phyloP scores from a whole-genome alignment of 2,113 vertebrate genomes.

The Gymnarchus niloticus region DNA sequence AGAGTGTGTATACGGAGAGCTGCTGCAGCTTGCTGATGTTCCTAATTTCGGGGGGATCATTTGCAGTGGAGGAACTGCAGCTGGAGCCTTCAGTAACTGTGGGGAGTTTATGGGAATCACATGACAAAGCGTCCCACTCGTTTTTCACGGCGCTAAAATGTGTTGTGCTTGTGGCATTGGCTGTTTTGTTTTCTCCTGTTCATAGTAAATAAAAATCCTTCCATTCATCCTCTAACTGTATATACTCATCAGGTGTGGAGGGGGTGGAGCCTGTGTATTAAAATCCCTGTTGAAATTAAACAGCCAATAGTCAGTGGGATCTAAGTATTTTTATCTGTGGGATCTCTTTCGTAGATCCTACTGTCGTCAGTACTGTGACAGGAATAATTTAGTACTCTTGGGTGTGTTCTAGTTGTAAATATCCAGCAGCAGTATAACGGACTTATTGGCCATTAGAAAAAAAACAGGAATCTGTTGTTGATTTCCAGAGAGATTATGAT shows the following conservation, averaged over 20 bases:
- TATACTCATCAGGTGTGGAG: too few relatives aligned
- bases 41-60: neutral
- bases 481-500: neutral
- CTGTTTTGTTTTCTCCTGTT: neutral
- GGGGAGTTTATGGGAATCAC: neutral
- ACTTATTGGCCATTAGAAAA: neutral
- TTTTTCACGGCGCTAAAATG: neutral
- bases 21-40: neutral
- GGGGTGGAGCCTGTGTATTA: too few relatives aligned
- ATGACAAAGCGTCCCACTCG: neutral
- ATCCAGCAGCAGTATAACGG: neutral
- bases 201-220: neutral
- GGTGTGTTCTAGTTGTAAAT: neutral
- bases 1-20: too few relatives aligned
- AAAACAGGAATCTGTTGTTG: neutral
- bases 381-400: slow-evolving; percentile 3
- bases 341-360: neutral
- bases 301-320: neutral
- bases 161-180: neutral
- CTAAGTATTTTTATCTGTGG: neutral
- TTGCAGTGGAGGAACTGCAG: neutral
- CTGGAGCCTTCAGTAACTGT: neutral
- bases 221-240: too few relatives aligned
- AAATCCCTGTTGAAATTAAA: neutral
- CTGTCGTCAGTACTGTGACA: neutral